phyloP scores from a whole-genome alignment of 2,113 vertebrate species.

The Hucho hucho region DNA sequence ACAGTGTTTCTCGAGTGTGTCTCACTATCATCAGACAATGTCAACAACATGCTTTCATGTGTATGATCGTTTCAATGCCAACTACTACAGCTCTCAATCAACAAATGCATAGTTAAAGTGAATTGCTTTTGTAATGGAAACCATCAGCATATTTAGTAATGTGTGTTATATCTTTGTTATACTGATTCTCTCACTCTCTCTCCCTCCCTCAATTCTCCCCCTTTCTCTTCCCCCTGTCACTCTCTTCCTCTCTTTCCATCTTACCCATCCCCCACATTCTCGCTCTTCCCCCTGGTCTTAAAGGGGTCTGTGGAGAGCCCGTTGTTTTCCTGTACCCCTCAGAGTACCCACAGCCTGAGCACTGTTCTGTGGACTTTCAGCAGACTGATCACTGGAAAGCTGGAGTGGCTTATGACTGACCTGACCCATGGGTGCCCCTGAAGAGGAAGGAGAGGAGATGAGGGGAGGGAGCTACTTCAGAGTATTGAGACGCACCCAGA shows the following conservation, averaged over 20 bases:
- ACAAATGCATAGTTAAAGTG: too few relatives aligned
- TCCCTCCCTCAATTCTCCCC: too few relatives aligned
- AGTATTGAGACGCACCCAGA: too few relatives aligned
- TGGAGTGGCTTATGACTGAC: neutral
- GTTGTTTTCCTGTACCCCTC: slow-evolving; percentile 53
- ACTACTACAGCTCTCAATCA: too few relatives aligned
- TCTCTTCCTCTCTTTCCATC: neutral
- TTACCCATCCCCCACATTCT: neutral
- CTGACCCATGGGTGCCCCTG: neutral
- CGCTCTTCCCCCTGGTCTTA: slow-evolving; percentile 39
- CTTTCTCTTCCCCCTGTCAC: neutral
- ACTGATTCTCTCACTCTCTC: too few relatives aligned
- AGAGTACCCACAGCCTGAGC: slow-evolving; percentile 47
- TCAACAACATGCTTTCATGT: neutral
- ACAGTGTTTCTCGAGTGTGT: too few relatives aligned
- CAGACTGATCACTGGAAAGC: slow-evolving; percentile 1
- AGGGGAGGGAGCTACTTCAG: too few relatives aligned
- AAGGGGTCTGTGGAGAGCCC: slow-evolving; percentile 51
- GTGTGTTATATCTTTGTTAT: too few relatives aligned
- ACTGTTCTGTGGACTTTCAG: slow-evolving; percentile 39
- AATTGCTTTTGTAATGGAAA: too few relatives aligned
- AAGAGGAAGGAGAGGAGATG: neutral
- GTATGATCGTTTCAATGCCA: neutral
- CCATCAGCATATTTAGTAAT: too few relatives aligned
- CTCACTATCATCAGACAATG: too few relatives aligned